Evolutionary conservation across 2,888 invertebrate species (phyloP).

Genomic region (Nipponacmea schrenckii): DNA sequence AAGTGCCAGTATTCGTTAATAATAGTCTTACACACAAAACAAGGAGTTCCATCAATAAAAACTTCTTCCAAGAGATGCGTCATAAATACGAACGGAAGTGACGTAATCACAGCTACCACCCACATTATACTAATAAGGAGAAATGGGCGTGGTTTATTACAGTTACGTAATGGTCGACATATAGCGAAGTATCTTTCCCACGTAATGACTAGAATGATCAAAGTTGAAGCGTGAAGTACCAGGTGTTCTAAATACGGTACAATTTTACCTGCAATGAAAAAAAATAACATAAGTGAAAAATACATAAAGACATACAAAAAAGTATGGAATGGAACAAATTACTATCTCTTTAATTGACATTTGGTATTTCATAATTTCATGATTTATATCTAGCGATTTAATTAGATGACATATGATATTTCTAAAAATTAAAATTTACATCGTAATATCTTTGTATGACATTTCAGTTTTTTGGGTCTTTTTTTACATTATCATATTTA

Average conservation of each 20-base stretch:
- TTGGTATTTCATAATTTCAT: too few species aligned
- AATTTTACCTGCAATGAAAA: conserved; percentile 80
- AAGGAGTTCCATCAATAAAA: conserved; percentile 67
- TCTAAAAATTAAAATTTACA: too few species aligned
- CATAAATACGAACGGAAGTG: conserved; percentile 83
- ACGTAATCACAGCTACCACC: conserved; percentile 59
- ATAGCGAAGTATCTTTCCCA: conserved; percentile 92
- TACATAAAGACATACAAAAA: too few species aligned
- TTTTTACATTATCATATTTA: too few species aligned
- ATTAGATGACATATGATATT: too few species aligned
- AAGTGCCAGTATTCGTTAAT: conserved; percentile 24
- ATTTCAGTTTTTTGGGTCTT: too few species aligned
- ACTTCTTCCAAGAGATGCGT: conserved; percentile 80
- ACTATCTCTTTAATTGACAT: too few species aligned
- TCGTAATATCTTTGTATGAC: too few species aligned
- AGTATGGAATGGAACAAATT: too few species aligned
- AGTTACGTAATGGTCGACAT: conserved; percentile 84
- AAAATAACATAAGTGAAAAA: not conserved
- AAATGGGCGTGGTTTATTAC: conserved; percentile 27
- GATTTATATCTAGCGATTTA: too few species aligned
- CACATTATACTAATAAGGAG: conserved; percentile 48
- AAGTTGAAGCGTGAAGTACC: conserved; percentile 90
- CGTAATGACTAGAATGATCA: conserved; percentile 92
- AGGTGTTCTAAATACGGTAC: conserved; percentile 92
- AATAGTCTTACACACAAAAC: conserved; percentile 36